Conservation (phyloP, 2,113 vertebrate genomes). For the Sceloporus undulatus region DNA sequence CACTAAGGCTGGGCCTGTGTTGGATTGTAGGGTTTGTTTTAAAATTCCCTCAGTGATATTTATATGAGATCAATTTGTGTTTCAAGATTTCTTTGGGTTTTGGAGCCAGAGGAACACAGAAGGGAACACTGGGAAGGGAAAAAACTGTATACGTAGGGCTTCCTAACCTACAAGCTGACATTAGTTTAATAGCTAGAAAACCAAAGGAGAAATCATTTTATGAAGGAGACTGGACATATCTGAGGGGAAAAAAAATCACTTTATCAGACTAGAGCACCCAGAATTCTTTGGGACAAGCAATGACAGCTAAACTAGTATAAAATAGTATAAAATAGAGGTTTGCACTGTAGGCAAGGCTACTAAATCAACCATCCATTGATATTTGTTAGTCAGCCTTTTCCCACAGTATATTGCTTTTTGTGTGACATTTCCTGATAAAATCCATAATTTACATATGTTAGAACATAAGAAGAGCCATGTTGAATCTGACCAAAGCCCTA, state of each 20-base stretch:
- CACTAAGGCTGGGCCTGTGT: rapidly evolving
- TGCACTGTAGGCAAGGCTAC: no score
- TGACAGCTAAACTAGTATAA: not conserved
- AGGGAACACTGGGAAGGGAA: not conserved
- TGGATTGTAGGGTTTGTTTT: conserved; percentile 49
- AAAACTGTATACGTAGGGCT: not conserved
- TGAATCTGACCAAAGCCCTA: no score
- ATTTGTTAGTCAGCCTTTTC: no score
- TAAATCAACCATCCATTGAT: no score
- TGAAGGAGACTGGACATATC: not conserved
- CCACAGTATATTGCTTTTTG: not conserved
- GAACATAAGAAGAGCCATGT: no score
- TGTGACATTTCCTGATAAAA: not conserved
- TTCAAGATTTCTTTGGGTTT: not conserved
- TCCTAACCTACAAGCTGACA: not conserved
- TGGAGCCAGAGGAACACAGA: not conserved
- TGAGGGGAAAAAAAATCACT: not conserved
- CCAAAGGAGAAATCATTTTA: not conserved
- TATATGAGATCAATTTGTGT: conserved; percentile 58
- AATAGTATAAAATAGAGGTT: no score
- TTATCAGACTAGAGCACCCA: not conserved
- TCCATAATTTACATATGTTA: not conserved
- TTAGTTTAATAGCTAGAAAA: not conserved
- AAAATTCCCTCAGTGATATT: conserved; percentile 48
- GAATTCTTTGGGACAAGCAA: not conserved